phyloP scores from a whole-genome alignment of 1,140 invertebrate genomes.

The Temnothorax longispinosus region DNA sequence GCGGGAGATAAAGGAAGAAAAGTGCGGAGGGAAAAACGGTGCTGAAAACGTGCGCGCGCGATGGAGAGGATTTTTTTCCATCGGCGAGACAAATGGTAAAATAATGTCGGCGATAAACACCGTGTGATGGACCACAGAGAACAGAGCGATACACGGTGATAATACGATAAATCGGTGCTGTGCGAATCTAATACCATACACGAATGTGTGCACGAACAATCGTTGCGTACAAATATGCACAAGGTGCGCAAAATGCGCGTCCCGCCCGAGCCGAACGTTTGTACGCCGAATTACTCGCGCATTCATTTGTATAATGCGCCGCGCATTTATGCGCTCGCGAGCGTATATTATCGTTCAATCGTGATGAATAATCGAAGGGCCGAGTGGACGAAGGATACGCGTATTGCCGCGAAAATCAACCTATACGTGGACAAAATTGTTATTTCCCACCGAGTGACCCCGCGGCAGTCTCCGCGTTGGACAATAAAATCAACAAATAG shows the following conservation, averaged over 20 bases:
- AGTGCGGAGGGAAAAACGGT: slow-evolving; percentile 15
- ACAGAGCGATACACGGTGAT: slow-evolving; percentile 45
- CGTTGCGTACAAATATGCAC: slow-evolving; percentile 63
- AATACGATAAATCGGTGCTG: slow-evolving; percentile 80
- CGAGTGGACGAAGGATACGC: neutral
- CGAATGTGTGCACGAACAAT: slow-evolving; percentile 72
- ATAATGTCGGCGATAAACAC: slow-evolving; percentile 60
- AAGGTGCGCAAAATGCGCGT: slow-evolving; percentile 43
- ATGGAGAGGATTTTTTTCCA: slow-evolving; percentile 9
- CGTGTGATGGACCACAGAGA: slow-evolving; percentile 31
- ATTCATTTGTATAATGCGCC: slow-evolving; percentile 45
- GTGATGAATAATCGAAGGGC: slow-evolving; percentile 42
- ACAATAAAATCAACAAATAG: slow-evolving; percentile 1
- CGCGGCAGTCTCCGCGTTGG: neutral
- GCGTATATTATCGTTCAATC: slow-evolving; percentile 29
- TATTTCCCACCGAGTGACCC: neutral
- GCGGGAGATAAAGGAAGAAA: neutral
- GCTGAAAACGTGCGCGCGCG: slow-evolving; percentile 51
- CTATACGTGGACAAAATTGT: neutral
- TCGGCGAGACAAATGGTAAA: slow-evolving; percentile 54
- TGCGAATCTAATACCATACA: slow-evolving; percentile 76
- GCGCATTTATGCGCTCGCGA: slow-evolving; percentile 21
- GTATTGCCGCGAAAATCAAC: neutral
- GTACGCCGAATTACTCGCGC: slow-evolving; percentile 17
- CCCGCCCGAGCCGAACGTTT: slow-evolving; percentile 35